Evolutionary conservation across 1,140 invertebrate species (phyloP), one percentile per base, ranked within the genome.

Genomic region (Tribolium castaneum): DNA sequence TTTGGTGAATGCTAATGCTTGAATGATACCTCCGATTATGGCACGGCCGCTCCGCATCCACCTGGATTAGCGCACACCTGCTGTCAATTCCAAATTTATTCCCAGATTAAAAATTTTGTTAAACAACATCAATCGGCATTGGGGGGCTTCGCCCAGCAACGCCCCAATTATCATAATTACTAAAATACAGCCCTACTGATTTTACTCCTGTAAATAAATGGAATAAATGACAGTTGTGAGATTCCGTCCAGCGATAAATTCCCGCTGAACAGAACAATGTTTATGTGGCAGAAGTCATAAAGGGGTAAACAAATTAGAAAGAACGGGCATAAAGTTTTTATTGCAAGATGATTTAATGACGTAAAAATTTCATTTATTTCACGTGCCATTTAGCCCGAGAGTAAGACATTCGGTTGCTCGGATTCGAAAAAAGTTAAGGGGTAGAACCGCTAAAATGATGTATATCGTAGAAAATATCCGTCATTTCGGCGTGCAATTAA

Each of bases 1-100:
- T 19, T 66, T 35, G 59, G 59, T 66, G 59, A 66, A 66, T 66
- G 45, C 34, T 66, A 66, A 66, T 66, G 25, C 14, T 34, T n/a
- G 19, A 66, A 35, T 35, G 59, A 66, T 66, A 66, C 59, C 59
- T 66, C 59, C 25, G 59, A 66, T 66, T 66, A 66, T 66, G 34
- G 10, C 22, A 59, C 54, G 22, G 54, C 6, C 16, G 19, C 7
- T 45, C 30, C 59, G 6, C 30, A 66, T 66, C 34, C 30, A 35
- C 22, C 7, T 35, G 19, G 19, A n/a, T 59, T 59, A 19, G 25
- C 54, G 14, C 54, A 66, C 59, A 66, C 59, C 30, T 34, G 30
- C 14, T n/a, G 14, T 59, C 14, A 25, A 59, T 59, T 59, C 19
- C 4, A 59, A 59, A 59, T 59, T 59, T 59, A n/a, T 59, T 59